Percentiles rank a stretch among this genome's conserved stretches.
phyloP scores from a whole-genome alignment of 2,113 vertebrate species.

The Ailuropoda melanoleuca region DNA sequence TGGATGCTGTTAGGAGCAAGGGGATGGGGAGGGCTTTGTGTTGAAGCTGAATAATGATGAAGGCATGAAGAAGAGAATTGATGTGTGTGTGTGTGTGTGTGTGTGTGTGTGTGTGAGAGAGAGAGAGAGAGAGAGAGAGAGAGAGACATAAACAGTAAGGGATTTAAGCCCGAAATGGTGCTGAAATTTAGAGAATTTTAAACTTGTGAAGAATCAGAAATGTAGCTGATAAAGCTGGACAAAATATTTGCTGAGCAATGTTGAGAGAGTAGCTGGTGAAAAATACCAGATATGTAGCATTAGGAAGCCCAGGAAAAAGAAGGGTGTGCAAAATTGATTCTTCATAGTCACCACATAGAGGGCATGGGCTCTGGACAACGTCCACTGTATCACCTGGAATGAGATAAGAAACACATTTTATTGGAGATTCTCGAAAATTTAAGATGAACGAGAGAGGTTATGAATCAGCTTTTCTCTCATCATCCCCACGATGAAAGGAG shows the following conservation, averaged over 20 bases:
- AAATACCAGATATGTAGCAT: not conserved
- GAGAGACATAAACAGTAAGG: not conserved
- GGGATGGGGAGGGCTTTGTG: not conserved
- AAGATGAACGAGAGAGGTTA: not conserved
- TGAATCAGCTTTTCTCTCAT: not conserved
- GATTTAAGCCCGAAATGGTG: not conserved
- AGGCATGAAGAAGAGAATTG: not conserved
- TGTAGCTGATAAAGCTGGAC: not conserved
- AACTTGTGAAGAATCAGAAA: not conserved
- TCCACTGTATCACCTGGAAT: not conserved
- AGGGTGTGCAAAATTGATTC: not conserved
- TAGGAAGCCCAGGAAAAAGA: not conserved
- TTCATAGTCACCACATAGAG: not conserved
- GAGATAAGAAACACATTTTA: not conserved
- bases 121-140: too few species aligned
- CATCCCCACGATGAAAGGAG: too few species aligned
- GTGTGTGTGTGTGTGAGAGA: not conserved
- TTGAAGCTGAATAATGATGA: not conserved
- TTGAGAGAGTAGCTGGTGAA: not conserved
- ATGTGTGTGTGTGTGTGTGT: not conserved
- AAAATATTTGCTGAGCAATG: not conserved
- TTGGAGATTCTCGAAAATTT: not conserved
- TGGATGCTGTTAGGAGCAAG: not conserved
- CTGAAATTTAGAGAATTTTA: not conserved
- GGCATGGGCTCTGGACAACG: not conserved